Percentiles rank a stretch among this genome's conserved stretches.
Evolutionary conservation across 2,888 invertebrate genomes (phyloP).

Genomic region (Pterobdella sp.): DNA sequence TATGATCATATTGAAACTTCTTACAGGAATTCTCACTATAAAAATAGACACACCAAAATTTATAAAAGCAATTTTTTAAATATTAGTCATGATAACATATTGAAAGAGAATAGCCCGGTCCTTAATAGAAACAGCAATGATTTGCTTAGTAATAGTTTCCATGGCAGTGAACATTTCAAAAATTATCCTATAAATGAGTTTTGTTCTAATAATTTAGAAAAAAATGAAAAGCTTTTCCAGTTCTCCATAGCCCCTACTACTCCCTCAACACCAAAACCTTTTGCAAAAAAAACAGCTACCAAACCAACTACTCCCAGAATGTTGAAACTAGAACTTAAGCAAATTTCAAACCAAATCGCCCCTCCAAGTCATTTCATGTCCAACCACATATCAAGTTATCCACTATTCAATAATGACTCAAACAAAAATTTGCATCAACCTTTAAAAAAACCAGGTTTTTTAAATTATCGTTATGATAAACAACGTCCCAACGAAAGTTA

Average conservation of each 20-base stretch:
- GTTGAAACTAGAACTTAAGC: too few species aligned
- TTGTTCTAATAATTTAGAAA: too few species aligned
- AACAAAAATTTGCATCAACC: too few species aligned
- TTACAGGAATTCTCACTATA: background rate
- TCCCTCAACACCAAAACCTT: background rate
- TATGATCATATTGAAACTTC: background rate
- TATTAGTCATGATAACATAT: background rate
- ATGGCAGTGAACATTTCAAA: background rate
- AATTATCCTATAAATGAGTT: background rate
- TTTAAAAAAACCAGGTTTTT: too few species aligned
- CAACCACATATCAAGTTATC: too few species aligned
- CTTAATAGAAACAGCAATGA: background rate
- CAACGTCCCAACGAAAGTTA: too few species aligned
- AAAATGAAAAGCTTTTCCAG: background rate
- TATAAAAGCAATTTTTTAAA: background rate
- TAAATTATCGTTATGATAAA: too few species aligned
- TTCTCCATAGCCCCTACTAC: background rate
- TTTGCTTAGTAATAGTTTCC: background rate
- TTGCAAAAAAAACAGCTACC: background rate
- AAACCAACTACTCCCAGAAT: background rate
- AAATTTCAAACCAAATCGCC: too few species aligned
- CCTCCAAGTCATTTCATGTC: too few species aligned
- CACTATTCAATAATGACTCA: too few species aligned
- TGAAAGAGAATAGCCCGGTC: background rate
- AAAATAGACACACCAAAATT: background rate